Evolutionary conservation across 2,797 vertebrate species (phyloP).

Genomic region (Leucoraja ocellata): DNA sequence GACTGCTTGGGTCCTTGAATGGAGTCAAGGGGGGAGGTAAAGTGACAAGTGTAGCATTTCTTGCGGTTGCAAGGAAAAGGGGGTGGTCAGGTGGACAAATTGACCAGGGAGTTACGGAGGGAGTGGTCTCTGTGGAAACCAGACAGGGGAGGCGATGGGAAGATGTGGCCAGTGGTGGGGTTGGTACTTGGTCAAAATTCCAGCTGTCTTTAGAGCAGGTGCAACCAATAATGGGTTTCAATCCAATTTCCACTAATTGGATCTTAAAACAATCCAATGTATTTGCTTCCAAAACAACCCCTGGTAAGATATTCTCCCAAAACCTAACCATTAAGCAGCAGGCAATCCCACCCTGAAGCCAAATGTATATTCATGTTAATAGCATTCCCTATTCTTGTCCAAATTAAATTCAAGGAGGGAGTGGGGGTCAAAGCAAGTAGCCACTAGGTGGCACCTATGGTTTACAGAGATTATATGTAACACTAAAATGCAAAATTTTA

Average conservation of each 20-base stretch:
- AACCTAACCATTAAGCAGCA: background rate
- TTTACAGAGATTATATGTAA: constrained; percentile 50
- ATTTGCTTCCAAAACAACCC: background rate
- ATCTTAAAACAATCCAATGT: background rate
- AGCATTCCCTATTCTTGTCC: background rate
- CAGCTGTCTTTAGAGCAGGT: background rate
- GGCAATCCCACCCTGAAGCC: background rate
- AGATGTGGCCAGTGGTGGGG: too few relatives aligned
- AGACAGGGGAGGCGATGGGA: too few relatives aligned
- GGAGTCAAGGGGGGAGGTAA: too few relatives aligned
- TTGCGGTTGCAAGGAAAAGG: too few relatives aligned
- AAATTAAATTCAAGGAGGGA: background rate
- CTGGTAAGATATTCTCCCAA: background rate
- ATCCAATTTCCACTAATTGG: background rate
- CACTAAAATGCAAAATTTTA: constrained; percentile 50
- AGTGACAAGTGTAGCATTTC: too few relatives aligned
- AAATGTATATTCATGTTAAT: background rate
- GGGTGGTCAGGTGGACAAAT: too few relatives aligned
- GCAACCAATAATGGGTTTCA: background rate
- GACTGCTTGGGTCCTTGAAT: too few relatives aligned
- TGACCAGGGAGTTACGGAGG: too few relatives aligned
- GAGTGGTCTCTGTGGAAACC: too few relatives aligned
- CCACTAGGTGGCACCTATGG: constrained; percentile 29
- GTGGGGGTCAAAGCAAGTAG: background rate
- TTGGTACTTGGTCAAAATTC: background rate